Evolutionary conservation across 2,113 vertebrate species (phyloP).

Genomic region (Syngnathoides biaculeatus): DNA sequence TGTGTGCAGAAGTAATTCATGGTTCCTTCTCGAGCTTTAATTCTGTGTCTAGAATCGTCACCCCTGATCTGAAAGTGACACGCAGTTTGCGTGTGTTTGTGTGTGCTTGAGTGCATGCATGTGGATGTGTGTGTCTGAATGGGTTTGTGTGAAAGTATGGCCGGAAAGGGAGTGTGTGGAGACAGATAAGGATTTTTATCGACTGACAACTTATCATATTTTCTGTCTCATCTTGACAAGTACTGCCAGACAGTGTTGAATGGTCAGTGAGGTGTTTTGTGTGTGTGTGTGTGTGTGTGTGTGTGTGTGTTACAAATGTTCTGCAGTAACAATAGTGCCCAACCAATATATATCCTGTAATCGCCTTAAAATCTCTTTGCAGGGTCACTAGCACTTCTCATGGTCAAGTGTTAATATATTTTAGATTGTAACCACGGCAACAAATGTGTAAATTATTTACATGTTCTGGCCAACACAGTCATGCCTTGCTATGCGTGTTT

Average conservation of each 20-base stretch:
- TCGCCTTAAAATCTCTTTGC: background rate
- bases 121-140: background rate
- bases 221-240: slow-evolving; percentile 45
- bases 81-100: background rate
- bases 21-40: slow-evolving; percentile 2
- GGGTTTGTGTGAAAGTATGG: slow-evolving; percentile 17
- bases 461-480: no score
- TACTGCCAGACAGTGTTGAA: slow-evolving; percentile 19
- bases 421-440: background rate
- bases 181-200: slow-evolving; percentile 38
- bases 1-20: background rate
- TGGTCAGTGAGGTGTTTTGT: background rate
- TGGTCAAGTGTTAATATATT: background rate
- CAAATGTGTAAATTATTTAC: no score
- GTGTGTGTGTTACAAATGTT: background rate
- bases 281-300: background rate
- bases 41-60: slow-evolving; percentile 23
- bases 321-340: background rate
- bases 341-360: background rate
- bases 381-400: background rate
- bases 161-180: slow-evolving; percentile 26
- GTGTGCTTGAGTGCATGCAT: background rate
- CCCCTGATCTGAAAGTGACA: slow-evolving; percentile 39
- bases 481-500: no score
- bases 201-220: slow-evolving; percentile 41